phyloP scores from a whole-genome alignment of 2,797 vertebrate genomes.

The Gadopsis bispinosus region DNA sequence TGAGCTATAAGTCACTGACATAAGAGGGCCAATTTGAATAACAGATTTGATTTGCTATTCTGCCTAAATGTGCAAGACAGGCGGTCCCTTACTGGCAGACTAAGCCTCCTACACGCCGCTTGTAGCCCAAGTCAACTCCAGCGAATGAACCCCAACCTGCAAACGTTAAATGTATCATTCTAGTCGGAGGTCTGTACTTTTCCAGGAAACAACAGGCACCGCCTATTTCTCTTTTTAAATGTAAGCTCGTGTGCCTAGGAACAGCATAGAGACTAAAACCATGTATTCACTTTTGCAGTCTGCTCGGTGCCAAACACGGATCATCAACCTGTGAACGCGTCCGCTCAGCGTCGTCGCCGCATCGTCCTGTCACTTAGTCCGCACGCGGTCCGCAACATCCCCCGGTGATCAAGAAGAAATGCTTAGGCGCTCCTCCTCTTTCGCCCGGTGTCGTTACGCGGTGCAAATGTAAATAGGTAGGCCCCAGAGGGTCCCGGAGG shows the following conservation, averaged over 20 bases:
- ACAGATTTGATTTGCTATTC: conserved; percentile 66
- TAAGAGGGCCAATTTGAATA: conserved; percentile 67
- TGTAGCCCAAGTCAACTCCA: conserved; percentile 62
- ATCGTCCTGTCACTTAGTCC: conserved; percentile 34
- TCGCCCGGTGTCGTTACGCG: conserved; percentile 44
- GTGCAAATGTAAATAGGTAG: conserved; percentile 33
- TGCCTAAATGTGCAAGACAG: conserved; percentile 53
- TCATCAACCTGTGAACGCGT: conserved; percentile 61
- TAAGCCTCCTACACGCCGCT: conserved; percentile 40
- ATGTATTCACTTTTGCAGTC: conserved; percentile 54
- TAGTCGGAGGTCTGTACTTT: conserved; percentile 35
- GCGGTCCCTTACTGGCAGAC: conserved; percentile 31
- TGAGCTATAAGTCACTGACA: conserved; percentile 76
- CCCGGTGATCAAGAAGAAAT: conserved; percentile 39
- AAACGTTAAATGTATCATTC: conserved; percentile 45
- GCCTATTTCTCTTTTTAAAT: conserved; percentile 36
- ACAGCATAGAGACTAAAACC: conserved; percentile 21
- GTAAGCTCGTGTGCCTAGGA: conserved; percentile 1
- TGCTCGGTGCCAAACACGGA: conserved; percentile 38
- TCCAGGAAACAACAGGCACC: conserved; percentile 48
- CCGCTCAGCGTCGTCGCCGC: conserved; percentile 46
- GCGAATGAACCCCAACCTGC: conserved; percentile 32
- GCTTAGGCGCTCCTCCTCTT: conserved; percentile 51
- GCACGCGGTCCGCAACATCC: conserved; percentile 52
- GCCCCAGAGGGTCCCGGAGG: conserved; percentile 50